Evolutionary conservation across 2,888 invertebrate species (phyloP), one percentile per base, ranked within the genome.

Genomic region (Diaperis boleti): DNA sequence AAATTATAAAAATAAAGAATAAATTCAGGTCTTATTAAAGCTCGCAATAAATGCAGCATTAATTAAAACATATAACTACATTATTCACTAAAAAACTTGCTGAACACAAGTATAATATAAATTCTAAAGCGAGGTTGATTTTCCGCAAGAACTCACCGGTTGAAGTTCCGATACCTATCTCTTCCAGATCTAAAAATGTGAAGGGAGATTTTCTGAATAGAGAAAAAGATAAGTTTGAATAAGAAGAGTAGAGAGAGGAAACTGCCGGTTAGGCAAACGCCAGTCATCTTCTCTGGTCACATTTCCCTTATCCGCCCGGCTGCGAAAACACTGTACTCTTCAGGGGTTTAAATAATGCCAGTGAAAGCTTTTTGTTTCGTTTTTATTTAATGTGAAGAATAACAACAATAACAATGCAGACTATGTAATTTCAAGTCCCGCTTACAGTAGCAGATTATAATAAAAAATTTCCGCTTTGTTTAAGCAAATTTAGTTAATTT

Each of bases 221-320:
- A 50, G 65, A 67, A 69, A 62, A 64, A 64, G 69, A 67, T 65
- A 64, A 60, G 44, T 60, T 31, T 42, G 60, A 64, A 65, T 31
- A 31, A 59, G 60, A n/a, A 60, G 65, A 62, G 64, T 42, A 49
- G 64, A 54, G 64, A 59, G 54, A 65, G 54, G 65, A 64, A 61
- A 65, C 60, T 62, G 66, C 66, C 56, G 65, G 62, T 64, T 67
- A 67, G 64, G 67, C 60, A 44, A 52, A 60, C 52, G 60, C 52
- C 60, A 69, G 69, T 62, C 64, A 65, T 67, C 69, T 64, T 67
- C 67, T 59, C 65, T 65, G 67, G 66, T 66, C 66, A 69, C 68
- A 69, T 68, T 68, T 69, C 54, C 65, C 54, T 67, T 65, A 68
- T 68, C 66, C 68, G 59, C 59, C 59, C 47, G 26, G 57, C 59